Evolutionary conservation across 64 coral and sea anemone species (phyloP).

Genomic region (Stylophora pistillata): DNA sequence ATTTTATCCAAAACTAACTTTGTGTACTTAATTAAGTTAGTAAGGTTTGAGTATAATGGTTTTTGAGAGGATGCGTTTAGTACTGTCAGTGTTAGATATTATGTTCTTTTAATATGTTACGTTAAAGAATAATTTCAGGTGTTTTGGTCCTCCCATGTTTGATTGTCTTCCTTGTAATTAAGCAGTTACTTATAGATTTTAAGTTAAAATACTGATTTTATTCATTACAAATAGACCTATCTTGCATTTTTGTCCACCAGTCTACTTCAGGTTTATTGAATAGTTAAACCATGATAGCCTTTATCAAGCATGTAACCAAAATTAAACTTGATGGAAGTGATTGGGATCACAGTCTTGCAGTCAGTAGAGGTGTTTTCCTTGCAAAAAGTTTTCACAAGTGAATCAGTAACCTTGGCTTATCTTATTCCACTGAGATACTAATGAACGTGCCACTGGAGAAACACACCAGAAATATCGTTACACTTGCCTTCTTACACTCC

Average conservation of each 20-base stretch:
- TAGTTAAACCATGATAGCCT: not conserved
- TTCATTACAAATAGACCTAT: not conserved
- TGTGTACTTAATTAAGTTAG: not conserved
- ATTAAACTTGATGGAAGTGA: too few relatives aligned
- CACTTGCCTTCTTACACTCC: too few relatives aligned
- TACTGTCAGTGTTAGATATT: not conserved
- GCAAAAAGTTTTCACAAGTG: too few relatives aligned
- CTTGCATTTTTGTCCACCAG: not conserved
- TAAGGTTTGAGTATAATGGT: not conserved
- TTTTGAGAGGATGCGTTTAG: not conserved
- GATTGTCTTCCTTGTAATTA: not conserved
- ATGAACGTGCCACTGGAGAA: too few relatives aligned
- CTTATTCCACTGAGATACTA: too few relatives aligned
- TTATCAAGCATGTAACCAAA: too few relatives aligned
- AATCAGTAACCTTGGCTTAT: too few relatives aligned
- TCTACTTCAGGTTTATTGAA: too few relatives aligned
- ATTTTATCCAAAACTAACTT: not conserved
- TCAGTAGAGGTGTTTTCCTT: too few relatives aligned
- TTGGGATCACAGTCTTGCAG: too few relatives aligned
- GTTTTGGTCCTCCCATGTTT: not conserved
- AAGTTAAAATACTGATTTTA: not conserved
- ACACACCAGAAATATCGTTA: too few relatives aligned
- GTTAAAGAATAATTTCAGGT: not conserved
- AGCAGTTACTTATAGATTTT: not conserved
- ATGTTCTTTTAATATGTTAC: not conserved